These are phyloP conservation scores for Dinocampus coccinellae DNA, from an alignment of 2,888 invertebrate species.

Conservation along the genomic window DNA sequence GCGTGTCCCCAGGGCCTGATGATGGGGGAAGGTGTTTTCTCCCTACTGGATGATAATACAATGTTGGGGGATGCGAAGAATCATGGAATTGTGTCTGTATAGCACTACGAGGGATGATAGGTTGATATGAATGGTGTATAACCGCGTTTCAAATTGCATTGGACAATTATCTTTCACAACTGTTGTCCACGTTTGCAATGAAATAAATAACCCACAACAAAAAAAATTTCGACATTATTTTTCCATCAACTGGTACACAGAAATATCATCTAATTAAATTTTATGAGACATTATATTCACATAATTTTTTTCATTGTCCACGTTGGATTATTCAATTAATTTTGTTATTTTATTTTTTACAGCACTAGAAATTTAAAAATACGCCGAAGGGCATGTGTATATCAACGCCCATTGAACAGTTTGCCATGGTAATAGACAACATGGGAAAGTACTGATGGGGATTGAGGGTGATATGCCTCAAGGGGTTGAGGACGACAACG, in stretches of 20 bases:
- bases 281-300: background rate
- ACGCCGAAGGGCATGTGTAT: conserved; percentile 3
- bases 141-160: conserved; percentile 13
- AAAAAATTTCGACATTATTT: background rate
- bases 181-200: conserved; percentile 8
- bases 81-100: background rate
- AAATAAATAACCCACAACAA: conserved; percentile 1
- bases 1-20: conserved; percentile 6
- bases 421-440: conserved; percentile 31
- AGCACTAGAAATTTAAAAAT: background rate
- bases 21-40: background rate
- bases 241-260: background rate
- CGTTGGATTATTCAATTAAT: background rate
- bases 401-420: conserved; percentile 21
- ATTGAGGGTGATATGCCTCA: conserved; percentile 28
- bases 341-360: background rate
- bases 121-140: background rate
- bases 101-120: background rate
- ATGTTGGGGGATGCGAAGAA: conserved; percentile 24
- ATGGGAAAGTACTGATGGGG: conserved; percentile 7
- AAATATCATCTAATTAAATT: background rate
- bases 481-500: conserved; percentile 1
- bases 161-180: conserved; percentile 7
- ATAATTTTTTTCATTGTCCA: background rate
- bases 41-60: conserved; percentile 27